A percentile compares a stretch with the other conserved stretches of the same genome.
Evolutionary conservation across 2,113 vertebrate species (phyloP).

Genomic region (Oncorhynchus kisutch): DNA sequence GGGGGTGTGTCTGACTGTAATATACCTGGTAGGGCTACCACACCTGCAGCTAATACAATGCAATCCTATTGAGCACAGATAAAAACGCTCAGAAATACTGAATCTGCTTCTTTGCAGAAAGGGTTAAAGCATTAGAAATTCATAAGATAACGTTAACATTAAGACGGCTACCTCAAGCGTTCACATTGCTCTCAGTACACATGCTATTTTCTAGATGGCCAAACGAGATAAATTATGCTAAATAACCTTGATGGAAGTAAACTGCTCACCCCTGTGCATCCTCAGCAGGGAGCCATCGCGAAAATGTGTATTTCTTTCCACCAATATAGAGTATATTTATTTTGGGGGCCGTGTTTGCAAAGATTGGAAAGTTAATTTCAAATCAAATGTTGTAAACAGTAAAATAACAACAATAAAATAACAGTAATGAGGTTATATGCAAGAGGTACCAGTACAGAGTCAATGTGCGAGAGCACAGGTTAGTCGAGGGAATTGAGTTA

Average conservation of each 20-base stretch:
- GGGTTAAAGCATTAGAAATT: background rate
- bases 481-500: no score
- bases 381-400: no score
- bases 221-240: slow-evolving; percentile 37
- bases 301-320: slow-evolving; percentile 16
- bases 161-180: background rate
- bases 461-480: no score
- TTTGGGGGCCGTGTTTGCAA: slow-evolving; percentile 35
- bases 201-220: slow-evolving; percentile 12
- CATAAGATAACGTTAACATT: background rate
- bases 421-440: no score
- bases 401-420: no score
- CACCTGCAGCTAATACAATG: background rate
- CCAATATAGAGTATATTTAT: slow-evolving; percentile 23
- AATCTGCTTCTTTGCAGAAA: background rate
- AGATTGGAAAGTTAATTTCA: no score
- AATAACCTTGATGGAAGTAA: slow-evolving; percentile 2
- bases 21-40: background rate
- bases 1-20: background rate
- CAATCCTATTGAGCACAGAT: background rate
- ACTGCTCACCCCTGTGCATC: slow-evolving; percentile 10
- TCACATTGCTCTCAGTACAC: background rate
- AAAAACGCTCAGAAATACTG: no score
- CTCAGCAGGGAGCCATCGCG: slow-evolving; percentile 19
- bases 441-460: no score